phyloP scores from a whole-genome alignment of 2,797 vertebrate species.

The Gephyroberyx darwinii region DNA sequence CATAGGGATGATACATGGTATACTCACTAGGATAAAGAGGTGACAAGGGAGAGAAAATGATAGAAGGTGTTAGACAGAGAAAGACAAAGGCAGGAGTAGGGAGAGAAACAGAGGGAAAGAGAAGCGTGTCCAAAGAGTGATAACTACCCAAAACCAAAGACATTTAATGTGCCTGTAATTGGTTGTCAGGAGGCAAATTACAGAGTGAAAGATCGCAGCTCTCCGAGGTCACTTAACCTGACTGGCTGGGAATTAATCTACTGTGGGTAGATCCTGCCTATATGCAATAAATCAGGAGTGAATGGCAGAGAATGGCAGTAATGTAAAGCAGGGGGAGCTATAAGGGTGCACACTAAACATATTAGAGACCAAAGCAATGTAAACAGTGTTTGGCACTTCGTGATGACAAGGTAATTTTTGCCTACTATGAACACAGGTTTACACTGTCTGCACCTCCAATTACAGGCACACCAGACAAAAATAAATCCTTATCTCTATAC shows the following conservation, averaged over 20 bases:
- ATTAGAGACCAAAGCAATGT: not conserved
- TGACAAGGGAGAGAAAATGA: slow-evolving; percentile 17
- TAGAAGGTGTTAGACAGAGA: not conserved
- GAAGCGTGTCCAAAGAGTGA: slow-evolving; percentile 34
- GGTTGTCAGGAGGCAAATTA: slow-evolving; percentile 65
- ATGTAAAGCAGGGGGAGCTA: not conserved
- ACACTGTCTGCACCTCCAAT: slow-evolving; percentile 15
- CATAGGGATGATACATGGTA: not conserved
- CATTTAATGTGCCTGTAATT: slow-evolving; percentile 66
- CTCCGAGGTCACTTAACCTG: slow-evolving; percentile 23
- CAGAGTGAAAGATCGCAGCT: slow-evolving; percentile 59
- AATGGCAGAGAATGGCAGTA: slow-evolving; percentile 3
- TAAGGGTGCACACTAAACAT: slow-evolving; percentile 23
- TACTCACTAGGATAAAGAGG: not conserved
- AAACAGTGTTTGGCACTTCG: not conserved
- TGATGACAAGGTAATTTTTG: slow-evolving; percentile 10
- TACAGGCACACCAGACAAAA: slow-evolving; percentile 32
- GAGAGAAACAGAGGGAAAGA: not conserved
- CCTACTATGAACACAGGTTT: slow-evolving; percentile 22
- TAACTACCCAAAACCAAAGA: slow-evolving; percentile 30
- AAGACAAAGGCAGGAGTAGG: not conserved
- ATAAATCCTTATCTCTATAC: slow-evolving; percentile 32
- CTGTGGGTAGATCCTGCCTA: slow-evolving; percentile 36
- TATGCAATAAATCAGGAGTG: slow-evolving; percentile 43
- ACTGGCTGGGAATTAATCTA: not conserved